Evolutionary conservation across 1,140 invertebrate species (phyloP).

Genomic region (Drosophila miranda): DNA sequence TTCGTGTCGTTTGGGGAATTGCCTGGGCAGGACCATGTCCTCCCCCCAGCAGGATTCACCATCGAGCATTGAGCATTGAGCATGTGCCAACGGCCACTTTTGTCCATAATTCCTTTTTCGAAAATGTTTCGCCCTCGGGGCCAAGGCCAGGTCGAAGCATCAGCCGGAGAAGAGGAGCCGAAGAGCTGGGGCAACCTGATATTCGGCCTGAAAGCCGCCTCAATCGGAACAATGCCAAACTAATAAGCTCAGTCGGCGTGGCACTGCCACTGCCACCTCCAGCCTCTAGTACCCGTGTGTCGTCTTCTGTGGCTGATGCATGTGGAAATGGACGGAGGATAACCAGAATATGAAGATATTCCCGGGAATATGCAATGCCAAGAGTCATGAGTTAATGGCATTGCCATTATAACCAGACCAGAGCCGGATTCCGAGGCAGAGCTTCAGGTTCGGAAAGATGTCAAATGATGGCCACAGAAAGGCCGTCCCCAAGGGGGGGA

Average conservation of each 20-base stretch:
- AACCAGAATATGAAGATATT: slow-evolving; percentile 10
- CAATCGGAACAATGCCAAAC: slow-evolving; percentile 58
- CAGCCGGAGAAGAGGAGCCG: slow-evolving; percentile 7
- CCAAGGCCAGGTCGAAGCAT: neutral
- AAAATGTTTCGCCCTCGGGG: slow-evolving; percentile 42
- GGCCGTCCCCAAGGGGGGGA: neutral
- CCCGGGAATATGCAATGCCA: slow-evolving; percentile 40
- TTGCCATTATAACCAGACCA: slow-evolving; percentile 39
- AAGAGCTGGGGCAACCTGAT: slow-evolving; percentile 36
- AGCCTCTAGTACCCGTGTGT: slow-evolving; percentile 7
- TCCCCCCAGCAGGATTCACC: neutral
- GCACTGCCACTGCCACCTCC: neutral
- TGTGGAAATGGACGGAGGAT: slow-evolving; percentile 25
- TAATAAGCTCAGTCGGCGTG: slow-evolving; percentile 37
- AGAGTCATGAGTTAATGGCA: slow-evolving; percentile 57
- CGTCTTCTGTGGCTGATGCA: slow-evolving; percentile 4
- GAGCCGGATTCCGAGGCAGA: neutral
- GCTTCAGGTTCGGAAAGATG: slow-evolving; percentile 20
- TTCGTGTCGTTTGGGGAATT: slow-evolving; percentile 15
- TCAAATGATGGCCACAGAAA: slow-evolving; percentile 38
- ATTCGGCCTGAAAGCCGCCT: slow-evolving; percentile 37
- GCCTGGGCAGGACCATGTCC: slow-evolving; percentile 25
- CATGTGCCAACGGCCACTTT: slow-evolving; percentile 59
- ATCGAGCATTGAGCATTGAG: slow-evolving; percentile 44
- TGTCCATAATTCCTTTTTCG: slow-evolving; percentile 53